Percentiles rank a stretch among this genome's conserved stretches.
These are phyloP conservation scores for Alcis repandata DNA, from an alignment of 2,888 invertebrate genomes.

Conservation along the genomic window DNA sequence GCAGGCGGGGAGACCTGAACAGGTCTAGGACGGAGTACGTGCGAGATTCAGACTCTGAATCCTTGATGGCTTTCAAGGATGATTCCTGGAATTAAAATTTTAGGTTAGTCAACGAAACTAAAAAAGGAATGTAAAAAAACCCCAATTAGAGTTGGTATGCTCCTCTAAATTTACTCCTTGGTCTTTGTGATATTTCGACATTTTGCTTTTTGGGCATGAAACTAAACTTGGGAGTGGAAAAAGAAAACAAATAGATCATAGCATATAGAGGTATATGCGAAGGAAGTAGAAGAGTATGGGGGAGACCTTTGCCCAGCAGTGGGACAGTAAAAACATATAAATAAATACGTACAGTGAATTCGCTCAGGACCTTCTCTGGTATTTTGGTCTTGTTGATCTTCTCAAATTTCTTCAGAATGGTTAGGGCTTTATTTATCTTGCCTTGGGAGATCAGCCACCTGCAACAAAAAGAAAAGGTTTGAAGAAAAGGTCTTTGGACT, in stretches of 20 bases:
- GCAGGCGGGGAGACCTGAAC: conserved; percentile 91
- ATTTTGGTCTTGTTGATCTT: conserved; percentile 92
- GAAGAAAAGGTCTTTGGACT: no score
- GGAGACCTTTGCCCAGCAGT: no score
- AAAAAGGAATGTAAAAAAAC: no score
- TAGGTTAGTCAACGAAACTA: not conserved
- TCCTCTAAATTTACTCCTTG: no score
- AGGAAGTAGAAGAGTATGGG: not conserved
- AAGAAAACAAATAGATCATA: no score
- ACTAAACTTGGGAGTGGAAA: no score
- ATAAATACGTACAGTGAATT: conserved; percentile 89
- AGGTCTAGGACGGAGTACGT: conserved; percentile 93
- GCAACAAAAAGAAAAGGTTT: conserved; percentile 28
- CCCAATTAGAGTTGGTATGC: no score
- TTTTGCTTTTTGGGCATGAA: no score
- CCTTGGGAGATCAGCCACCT: conserved; percentile 96
- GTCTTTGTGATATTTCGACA: no score
- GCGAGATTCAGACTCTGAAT: conserved; percentile 90
- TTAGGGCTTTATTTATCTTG: conserved; percentile 91
- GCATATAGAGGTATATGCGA: no score
- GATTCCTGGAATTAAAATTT: conserved; percentile 80
- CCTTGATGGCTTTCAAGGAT: conserved; percentile 89
- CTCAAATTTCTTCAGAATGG: conserved; percentile 93
- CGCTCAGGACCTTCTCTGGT: conserved; percentile 90
- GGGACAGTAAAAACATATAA: not conserved